Conservation (phyloP, 2,888 invertebrate genomes). For the Gymnocheta viridis region DNA sequence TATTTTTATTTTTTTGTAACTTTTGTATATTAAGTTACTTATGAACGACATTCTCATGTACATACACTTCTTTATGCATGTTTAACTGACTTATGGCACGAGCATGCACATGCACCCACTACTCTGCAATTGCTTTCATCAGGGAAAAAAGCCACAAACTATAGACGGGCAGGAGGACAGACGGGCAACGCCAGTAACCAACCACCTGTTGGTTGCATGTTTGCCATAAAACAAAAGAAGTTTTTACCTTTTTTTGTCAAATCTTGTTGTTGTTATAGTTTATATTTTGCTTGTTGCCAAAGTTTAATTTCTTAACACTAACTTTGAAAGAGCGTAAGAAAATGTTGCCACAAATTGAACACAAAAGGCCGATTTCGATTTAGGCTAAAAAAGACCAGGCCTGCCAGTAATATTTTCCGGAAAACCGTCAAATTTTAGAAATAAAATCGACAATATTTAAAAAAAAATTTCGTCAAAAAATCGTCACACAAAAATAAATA, state of each 20-base stretch:
- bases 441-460: too few species aligned
- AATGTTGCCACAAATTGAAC: constrained; percentile 27
- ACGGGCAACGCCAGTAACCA: constrained; percentile 7
- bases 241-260: constrained; percentile 8
- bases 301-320: constrained; percentile 41
- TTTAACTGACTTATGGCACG: constrained; percentile 64
- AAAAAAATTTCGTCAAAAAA: too few species aligned
- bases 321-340: not conserved
- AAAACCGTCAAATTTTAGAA: too few species aligned
- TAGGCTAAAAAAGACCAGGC: too few species aligned
- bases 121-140: constrained; percentile 36
- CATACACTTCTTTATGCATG: constrained; percentile 56
- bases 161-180: not conserved
- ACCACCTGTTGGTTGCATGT: constrained; percentile 64
- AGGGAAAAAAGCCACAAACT: constrained; percentile 9
- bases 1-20: not conserved
- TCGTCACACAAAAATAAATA: too few species aligned
- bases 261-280: constrained; percentile 2
- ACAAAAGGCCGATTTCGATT: not conserved
- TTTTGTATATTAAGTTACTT: constrained; percentile 50
- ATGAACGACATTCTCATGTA: not conserved
- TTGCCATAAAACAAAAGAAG: constrained; percentile 9
- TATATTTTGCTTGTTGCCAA: constrained; percentile 35
- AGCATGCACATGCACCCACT: constrained; percentile 62
- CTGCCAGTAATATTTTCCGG: too few species aligned